Conservation (phyloP, 1,140 invertebrate species). For the Formica exsecta region DNA sequence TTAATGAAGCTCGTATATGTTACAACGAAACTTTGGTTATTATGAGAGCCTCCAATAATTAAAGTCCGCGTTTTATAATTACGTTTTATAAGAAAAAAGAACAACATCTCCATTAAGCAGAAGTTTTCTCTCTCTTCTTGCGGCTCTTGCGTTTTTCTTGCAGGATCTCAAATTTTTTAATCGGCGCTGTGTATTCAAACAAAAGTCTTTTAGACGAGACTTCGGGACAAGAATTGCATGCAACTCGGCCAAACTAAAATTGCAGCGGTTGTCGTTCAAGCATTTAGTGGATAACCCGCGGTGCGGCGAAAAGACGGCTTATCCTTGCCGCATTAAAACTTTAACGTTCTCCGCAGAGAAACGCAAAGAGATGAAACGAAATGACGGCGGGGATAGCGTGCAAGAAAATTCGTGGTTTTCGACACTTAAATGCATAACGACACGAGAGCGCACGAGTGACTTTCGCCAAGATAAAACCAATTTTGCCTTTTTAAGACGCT, state of each 20-base stretch:
- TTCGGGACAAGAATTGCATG: constrained; percentile 42
- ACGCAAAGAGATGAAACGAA: constrained; percentile 18
- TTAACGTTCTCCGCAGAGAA: constrained; percentile 63
- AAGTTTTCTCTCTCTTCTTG: neutral
- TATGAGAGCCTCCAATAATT: constrained; percentile 9
- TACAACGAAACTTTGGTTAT: constrained; percentile 11
- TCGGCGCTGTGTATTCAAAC: constrained; percentile 31
- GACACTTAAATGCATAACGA: constrained; percentile 48
- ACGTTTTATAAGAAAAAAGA: neutral
- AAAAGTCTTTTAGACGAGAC: constrained; percentile 36
- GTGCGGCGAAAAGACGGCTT: constrained; percentile 68
- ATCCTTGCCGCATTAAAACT: constrained; percentile 77
- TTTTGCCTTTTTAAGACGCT: constrained; percentile 38
- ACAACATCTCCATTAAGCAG: neutral
- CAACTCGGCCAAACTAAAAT: constrained; percentile 76
- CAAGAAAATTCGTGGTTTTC: constrained; percentile 54
- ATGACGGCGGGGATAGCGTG: constrained; percentile 42
- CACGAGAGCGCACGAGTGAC: constrained; percentile 4
- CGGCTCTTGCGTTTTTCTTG: neutral
- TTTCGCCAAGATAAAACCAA: constrained; percentile 43
- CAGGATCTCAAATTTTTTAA: constrained; percentile 4
- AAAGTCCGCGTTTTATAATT: neutral
- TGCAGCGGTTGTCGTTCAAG: constrained; percentile 72
- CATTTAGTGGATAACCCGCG: constrained; percentile 79
- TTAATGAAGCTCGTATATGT: neutral